phyloP scores from a whole-genome alignment of 2,797 vertebrate species.

The Poecilia picta region DNA sequence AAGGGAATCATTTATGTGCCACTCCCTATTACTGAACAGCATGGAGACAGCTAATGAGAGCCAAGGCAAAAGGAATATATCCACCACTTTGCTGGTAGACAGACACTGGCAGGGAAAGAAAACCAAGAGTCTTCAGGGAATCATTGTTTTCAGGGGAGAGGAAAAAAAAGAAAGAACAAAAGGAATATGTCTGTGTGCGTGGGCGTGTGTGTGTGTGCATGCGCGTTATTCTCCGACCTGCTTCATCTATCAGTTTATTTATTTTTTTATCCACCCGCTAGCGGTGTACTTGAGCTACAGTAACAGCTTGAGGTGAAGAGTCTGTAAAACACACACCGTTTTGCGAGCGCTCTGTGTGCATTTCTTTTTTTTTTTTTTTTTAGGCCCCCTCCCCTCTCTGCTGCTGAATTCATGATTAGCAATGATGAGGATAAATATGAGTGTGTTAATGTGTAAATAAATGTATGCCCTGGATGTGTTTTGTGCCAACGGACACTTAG shows the following conservation, averaged over 20 bases:
- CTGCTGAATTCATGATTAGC: slow-evolving; percentile 57
- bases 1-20: slow-evolving; percentile 92
- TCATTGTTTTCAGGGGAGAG: slow-evolving; percentile 73
- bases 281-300: slow-evolving; percentile 73
- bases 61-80: slow-evolving; percentile 85
- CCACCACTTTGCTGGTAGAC: slow-evolving; percentile 82
- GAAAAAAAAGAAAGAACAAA: slow-evolving; percentile 76
- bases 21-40: slow-evolving; percentile 88
- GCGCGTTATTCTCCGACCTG: slow-evolving; percentile 46
- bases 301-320: slow-evolving; percentile 84
- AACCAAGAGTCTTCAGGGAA: slow-evolving; percentile 80
- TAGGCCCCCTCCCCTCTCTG: neutral
- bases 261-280: slow-evolving; percentile 68
- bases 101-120: slow-evolving; percentile 79
- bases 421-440: slow-evolving; percentile 58
- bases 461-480: slow-evolving; percentile 40
- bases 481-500: slow-evolving; percentile 61
- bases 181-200: slow-evolving; percentile 53
- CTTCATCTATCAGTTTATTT: slow-evolving; percentile 73
- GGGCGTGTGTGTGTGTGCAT: slow-evolving; percentile 13
- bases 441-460: slow-evolving; percentile 68
- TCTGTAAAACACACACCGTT: slow-evolving; percentile 83
- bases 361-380: slow-evolving; percentile 26
- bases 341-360: slow-evolving; percentile 56
- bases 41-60: slow-evolving; percentile 90